Base-by-base conservation (phyloP, 2,888 invertebrate genomes). In the Pristionchus exspectatus region DNA sequence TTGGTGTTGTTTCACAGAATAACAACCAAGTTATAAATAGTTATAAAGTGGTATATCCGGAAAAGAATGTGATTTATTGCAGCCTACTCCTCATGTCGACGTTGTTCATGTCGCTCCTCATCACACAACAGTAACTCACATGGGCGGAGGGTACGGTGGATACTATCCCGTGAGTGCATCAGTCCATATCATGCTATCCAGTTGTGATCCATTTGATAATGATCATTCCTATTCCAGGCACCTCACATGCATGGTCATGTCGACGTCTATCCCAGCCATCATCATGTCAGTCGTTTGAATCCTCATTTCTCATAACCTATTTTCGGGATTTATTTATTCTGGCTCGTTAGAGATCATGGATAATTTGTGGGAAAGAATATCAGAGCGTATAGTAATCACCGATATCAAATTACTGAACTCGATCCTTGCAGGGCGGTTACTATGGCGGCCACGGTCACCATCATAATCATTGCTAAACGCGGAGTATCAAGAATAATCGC, bases 51-150 rank as follows among this genome's bases (percentile, higher is more conserved):
- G n/a, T n/a, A 2, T 38, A 38, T 9, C 44, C 44, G 4, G 44
- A 50, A n/a, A n/a, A 50, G 44, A 50, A 10, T 0, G 33, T 33
- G 14, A 12, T 9, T 30, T 81, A 74, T 54, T 81, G 0, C 81
- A 81, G 81, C 81, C 81, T 14, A 81, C 81, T 81, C 81, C 81
- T 12, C 81, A 81, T n/a, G 81, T 81, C 14, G 81, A 81, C 50
- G 81, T 81, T 12, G 81, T 81, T 12, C 81, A 81, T 54, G 81
- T 81, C 81, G 81, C 81, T 10, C 81, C 81, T 14, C 81, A 81
- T 27, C 81, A 81, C 81, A 81, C 81, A 1, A 81, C 81, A 24
- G 81, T 81, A 9, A 81, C 81, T n/a, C 81, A 81, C 81, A 81
- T 81, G 81, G 81, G 81, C 24, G 81, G 81, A 24, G 81, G 81